Evolutionary conservation across 2,888 invertebrate species (phyloP).

Genomic region (Monoplex corrugatus): DNA sequence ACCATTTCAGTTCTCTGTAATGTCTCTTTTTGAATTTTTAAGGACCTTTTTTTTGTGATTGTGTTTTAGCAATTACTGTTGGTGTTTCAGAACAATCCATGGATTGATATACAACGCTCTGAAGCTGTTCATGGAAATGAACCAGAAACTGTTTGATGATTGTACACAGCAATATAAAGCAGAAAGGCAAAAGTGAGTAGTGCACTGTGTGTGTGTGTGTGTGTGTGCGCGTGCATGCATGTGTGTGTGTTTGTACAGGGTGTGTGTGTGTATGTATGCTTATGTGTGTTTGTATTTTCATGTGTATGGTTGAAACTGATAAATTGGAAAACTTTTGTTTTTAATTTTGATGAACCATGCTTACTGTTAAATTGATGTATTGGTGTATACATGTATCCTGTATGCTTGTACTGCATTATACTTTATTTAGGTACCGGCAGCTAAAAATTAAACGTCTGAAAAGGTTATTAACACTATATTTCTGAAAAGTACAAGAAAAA

Average conservation of each 20-base stretch:
- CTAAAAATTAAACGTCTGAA: too few relatives aligned
- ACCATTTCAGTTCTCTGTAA: too few relatives aligned
- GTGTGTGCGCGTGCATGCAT: neutral
- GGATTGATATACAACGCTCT: constrained; percentile 99
- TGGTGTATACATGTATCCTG: too few relatives aligned
- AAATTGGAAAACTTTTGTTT: too few relatives aligned
- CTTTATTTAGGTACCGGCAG: too few relatives aligned
- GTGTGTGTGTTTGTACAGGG: neutral
- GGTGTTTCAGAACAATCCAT: constrained; percentile 89
- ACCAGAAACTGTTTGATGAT: constrained; percentile 99
- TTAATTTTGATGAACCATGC: neutral
- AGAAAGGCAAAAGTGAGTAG: constrained; percentile 97
- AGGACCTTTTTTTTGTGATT: too few relatives aligned
- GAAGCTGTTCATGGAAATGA: constrained; percentile 99
- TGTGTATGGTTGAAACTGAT: neutral
- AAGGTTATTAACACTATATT: too few relatives aligned
- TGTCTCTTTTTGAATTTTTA: too few relatives aligned
- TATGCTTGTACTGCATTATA: too few relatives aligned
- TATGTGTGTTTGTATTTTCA: neutral
- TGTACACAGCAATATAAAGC: constrained; percentile 98
- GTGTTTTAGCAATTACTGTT: too few relatives aligned
- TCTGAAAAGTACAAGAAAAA: too few relatives aligned
- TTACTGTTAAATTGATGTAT: too few relatives aligned
- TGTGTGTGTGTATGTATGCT: neutral
- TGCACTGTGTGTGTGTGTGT: neutral